A percentile compares a stretch with the other conserved stretches of the same genome.
Evolutionary conservation across 2,888 invertebrate genomes (phyloP).

Genomic region (Miltochrista miniata): DNA sequence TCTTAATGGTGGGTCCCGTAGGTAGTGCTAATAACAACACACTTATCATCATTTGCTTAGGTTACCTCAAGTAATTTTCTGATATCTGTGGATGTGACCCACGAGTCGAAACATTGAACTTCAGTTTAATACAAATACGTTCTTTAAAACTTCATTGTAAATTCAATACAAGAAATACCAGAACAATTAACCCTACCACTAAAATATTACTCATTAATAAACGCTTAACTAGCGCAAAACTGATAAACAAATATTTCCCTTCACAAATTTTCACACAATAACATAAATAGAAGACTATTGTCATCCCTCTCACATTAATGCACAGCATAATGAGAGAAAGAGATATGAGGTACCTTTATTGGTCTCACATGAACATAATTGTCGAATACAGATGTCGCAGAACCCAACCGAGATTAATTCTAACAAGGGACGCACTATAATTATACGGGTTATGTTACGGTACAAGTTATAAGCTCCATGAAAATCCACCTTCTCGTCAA

Average conservation of each 20-base stretch:
- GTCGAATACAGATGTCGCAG: constrained; percentile 78
- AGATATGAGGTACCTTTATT: constrained; percentile 36
- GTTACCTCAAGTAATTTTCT: too few relatives aligned
- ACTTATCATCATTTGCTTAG: too few relatives aligned
- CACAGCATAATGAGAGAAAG: constrained; percentile 20
- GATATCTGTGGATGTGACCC: too few relatives aligned
- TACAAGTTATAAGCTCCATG: constrained; percentile 23
- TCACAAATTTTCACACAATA: constrained; percentile 42
- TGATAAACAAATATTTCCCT: constrained; percentile 41
- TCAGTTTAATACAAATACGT: too few relatives aligned
- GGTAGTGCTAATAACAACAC: too few relatives aligned
- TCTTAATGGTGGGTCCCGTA: too few relatives aligned
- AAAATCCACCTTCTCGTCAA: too few relatives aligned
- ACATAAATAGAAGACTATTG: constrained; percentile 24
- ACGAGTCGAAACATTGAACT: too few relatives aligned
- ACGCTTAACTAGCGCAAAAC: constrained; percentile 29
- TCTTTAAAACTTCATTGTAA: too few relatives aligned
- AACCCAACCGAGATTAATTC: constrained; percentile 75
- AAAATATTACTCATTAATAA: constrained; percentile 30
- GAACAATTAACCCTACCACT: constrained; percentile 11
- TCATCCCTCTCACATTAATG: constrained; percentile 23
- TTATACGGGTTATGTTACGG: constrained; percentile 57
- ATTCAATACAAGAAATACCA: constrained; percentile 4
- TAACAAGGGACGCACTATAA: constrained; percentile 77
- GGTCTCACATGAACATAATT: constrained; percentile 76